Conservation (phyloP, 2,888 invertebrate genomes). For the Lithophane ornitopus region DNA sequence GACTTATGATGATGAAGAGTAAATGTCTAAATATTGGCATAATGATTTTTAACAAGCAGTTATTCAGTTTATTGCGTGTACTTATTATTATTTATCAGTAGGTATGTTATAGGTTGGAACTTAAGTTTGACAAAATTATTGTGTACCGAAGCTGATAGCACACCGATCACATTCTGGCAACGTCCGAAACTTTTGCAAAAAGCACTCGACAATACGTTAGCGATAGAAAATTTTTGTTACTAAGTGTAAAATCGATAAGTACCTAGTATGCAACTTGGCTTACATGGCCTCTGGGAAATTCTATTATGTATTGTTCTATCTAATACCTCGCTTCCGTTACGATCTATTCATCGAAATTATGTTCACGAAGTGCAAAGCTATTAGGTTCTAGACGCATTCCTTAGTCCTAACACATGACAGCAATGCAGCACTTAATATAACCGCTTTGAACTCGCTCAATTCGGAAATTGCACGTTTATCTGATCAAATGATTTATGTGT, state of each 20-base stretch:
- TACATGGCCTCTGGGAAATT: constrained; percentile 16
- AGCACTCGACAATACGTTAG: constrained; percentile 30
- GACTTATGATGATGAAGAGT: constrained; percentile 9
- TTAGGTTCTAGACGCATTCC: constrained; percentile 15
- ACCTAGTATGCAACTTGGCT: constrained; percentile 18
- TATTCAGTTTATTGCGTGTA: constrained; percentile 10
- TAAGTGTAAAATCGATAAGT: constrained; percentile 24
- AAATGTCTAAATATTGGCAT: not conserved
- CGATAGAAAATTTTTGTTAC: constrained; percentile 42
- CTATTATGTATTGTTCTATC: constrained; percentile 43
- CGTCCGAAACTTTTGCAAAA: constrained; percentile 29
- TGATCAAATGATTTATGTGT: constrained; percentile 4
- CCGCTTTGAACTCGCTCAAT: constrained; percentile 40
- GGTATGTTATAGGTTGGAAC: constrained; percentile 14
- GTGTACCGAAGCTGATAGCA: constrained; percentile 34
- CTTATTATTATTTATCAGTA: constrained; percentile 30
- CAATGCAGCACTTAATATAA: constrained; percentile 23
- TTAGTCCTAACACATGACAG: not conserved
- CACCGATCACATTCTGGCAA: constrained; percentile 22
- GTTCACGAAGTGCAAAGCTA: constrained; percentile 4
- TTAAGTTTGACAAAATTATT: constrained; percentile 26
- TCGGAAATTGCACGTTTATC: too few relatives aligned
- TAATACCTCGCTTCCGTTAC: constrained; percentile 23
- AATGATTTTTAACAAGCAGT: constrained; percentile 32
- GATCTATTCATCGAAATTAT: constrained; percentile 29